Evolutionary conservation across 2,113 vertebrate species (phyloP).

Genomic region (Galeopterus variegatus): DNA sequence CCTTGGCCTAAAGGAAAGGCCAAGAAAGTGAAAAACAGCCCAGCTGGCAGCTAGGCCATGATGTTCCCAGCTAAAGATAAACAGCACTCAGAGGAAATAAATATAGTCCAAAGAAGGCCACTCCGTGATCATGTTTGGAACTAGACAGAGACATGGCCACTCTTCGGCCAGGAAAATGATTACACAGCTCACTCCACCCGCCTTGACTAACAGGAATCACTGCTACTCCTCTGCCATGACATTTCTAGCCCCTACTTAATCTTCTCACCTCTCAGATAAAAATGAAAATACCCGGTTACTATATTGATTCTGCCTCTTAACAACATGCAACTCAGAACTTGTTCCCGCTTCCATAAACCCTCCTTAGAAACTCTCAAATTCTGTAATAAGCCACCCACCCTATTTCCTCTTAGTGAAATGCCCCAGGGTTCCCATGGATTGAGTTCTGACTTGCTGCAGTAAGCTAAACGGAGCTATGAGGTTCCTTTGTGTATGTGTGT

Average conservation of each 20-base stretch:
- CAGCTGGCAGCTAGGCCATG: background rate
- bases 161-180: conserved; percentile 1
- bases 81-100: background rate
- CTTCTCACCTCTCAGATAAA: background rate
- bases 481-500: background rate
- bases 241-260: conserved; percentile 1
- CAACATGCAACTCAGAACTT: background rate
- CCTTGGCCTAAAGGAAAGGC: background rate
- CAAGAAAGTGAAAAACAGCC: background rate
- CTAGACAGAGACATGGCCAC: background rate
- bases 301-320: background rate
- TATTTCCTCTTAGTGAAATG: background rate
- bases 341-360: background rate
- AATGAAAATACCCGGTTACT: background rate
- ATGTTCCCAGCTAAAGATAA: conserved; percentile 39
- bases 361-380: background rate
- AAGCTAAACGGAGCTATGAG: background rate
- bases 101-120: background rate
- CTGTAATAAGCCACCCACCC: background rate
- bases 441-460: background rate
- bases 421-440: background rate
- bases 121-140: background rate
- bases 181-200: background rate
- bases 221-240: background rate
- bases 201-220: background rate